Conservation (phyloP, 2,888 invertebrate genomes). For the Dichetophora obliterata region DNA sequence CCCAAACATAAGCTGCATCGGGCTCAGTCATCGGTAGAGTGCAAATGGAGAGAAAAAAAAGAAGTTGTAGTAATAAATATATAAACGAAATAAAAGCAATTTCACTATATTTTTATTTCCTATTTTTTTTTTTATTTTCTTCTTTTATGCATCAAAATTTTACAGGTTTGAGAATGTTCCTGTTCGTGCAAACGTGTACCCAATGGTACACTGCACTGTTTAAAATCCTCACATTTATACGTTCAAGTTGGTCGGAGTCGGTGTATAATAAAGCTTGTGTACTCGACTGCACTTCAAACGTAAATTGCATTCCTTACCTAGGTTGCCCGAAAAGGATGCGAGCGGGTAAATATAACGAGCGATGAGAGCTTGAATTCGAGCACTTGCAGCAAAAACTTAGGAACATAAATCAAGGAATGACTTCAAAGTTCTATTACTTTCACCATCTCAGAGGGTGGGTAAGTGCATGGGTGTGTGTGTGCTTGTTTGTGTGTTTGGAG, state of each 20-base stretch:
- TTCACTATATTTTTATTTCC: constrained; percentile 10
- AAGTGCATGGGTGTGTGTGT: neutral
- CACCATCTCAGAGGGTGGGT: neutral
- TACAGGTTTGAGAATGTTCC: constrained; percentile 2
- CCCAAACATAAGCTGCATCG: neutral
- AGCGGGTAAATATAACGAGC: constrained; percentile 28
- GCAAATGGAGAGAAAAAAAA: neutral
- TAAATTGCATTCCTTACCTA: constrained; percentile 29
- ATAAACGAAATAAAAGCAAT: constrained; percentile 17
- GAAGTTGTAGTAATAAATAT: neutral
- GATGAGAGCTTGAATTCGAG: constrained; percentile 26
- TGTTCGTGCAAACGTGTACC: neutral
- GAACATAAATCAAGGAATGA: constrained; percentile 22
- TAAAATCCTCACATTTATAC: constrained; percentile 1
- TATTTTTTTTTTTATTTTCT: constrained; percentile 6
- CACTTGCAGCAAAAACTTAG: constrained; percentile 13
- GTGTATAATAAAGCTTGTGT: constrained; percentile 10
- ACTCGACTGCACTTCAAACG: constrained; percentile 27
- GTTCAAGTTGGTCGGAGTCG: neutral
- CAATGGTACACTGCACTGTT: neutral
- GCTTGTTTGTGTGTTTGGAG: neutral
- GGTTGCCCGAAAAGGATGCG: constrained; percentile 21
- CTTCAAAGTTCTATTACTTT: constrained; percentile 21
- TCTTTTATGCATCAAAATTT: neutral
- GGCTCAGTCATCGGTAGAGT: neutral